phyloP scores from a whole-genome alignment of 2,797 vertebrate species.

The Aeoliscus strigatus region DNA sequence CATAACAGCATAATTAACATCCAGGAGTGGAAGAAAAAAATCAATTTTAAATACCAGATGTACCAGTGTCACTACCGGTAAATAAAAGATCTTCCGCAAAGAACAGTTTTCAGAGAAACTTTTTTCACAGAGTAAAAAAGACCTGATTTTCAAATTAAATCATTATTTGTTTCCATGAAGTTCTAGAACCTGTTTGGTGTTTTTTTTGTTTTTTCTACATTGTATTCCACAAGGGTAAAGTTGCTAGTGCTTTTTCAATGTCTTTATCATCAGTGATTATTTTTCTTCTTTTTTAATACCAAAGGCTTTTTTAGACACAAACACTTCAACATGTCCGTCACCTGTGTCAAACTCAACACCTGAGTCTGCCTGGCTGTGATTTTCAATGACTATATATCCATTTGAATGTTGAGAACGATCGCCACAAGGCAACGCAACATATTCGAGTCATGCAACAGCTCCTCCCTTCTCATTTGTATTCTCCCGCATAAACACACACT shows the following conservation, averaged over 20 bases:
- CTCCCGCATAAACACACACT: too few species aligned
- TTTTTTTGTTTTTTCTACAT: too few species aligned
- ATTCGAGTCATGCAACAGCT: too few species aligned
- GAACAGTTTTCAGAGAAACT: not conserved
- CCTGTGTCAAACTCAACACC: conserved; percentile 1
- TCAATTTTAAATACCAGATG: not conserved
- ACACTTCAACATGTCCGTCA: not conserved
- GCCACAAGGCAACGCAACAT: not conserved
- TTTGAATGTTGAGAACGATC: conserved; percentile 1
- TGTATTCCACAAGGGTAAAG: not conserved
- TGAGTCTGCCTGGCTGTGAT: not conserved
- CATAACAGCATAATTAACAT: not conserved
- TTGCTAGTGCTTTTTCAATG: not conserved
- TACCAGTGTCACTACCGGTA: not conserved
- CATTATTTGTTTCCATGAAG: too few species aligned
- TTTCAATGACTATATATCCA: conserved; percentile 4
- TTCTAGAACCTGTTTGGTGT: conserved; percentile 1
- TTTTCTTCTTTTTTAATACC: conserved; percentile 5
- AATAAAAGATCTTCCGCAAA: too few species aligned
- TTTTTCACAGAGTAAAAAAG: conserved; percentile 1
- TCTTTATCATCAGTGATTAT: not conserved
- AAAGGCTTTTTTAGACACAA: not conserved
- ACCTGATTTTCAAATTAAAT: not conserved
- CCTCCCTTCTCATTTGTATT: too few species aligned
- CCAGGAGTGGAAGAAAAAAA: not conserved